Percentiles rank a stretch among this genome's conserved stretches.
Conservation (phyloP, 1,140 invertebrate species). For the Ganaspis sp. region DNA sequence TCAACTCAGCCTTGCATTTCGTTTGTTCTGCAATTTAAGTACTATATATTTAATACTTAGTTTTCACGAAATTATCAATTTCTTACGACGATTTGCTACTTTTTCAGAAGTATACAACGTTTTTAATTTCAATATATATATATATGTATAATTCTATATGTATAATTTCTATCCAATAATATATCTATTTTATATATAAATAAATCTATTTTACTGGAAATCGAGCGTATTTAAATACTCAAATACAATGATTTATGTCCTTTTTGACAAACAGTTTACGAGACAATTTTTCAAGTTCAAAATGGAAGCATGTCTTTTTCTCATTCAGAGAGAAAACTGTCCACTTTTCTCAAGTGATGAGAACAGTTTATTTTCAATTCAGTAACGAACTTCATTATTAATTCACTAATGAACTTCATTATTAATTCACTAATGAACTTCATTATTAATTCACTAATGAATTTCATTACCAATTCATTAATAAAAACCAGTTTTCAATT, state of each 20-base stretch:
- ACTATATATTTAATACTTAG: constrained; percentile 49
- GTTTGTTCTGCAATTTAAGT: constrained; percentile 52
- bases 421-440: constrained; percentile 29
- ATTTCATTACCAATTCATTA: constrained; percentile 15
- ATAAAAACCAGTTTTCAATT: too few relatives aligned
- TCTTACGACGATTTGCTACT: constrained; percentile 42
- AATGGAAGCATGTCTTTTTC: constrained; percentile 70
- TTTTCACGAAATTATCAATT: constrained; percentile 43
- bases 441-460: too few relatives aligned
- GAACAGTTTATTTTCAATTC: constrained; percentile 31
- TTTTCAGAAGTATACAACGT: constrained; percentile 40
- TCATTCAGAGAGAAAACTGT: constrained; percentile 65
- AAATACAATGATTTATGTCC: constrained; percentile 58
- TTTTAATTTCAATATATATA: background rate
- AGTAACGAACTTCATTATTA: too few relatives aligned
- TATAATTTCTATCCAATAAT: background rate
- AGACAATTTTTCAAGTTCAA: constrained; percentile 46
- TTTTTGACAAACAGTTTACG: constrained; percentile 6
- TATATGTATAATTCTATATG: constrained; percentile 59
- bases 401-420: too few relatives aligned
- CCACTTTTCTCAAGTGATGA: constrained; percentile 43
- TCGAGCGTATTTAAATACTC: constrained; percentile 61
- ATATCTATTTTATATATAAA: constrained; percentile 44
- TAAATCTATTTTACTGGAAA: constrained; percentile 43
- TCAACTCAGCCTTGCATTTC: constrained; percentile 61